Evolutionary conservation across 2,113 vertebrate genomes (phyloP), one percentile per base, ranked within the genome.

Genomic region (Rhadina sibilatrix): DNA sequence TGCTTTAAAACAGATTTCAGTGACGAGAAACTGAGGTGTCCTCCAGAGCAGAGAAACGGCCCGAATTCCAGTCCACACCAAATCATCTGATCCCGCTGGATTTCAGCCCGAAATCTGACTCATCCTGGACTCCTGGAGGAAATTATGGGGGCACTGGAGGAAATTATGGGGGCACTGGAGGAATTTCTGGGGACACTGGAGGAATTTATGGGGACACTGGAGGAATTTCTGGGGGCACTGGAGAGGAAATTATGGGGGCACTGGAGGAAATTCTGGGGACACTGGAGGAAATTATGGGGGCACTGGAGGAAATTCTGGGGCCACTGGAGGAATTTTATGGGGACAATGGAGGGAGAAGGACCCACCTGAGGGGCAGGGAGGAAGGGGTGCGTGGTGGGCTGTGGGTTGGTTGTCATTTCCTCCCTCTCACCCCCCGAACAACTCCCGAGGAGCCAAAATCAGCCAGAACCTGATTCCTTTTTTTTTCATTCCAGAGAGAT

Each of bases 321-420:
- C 12, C 47, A 47, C 47, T 47, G 47, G 47, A 23, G 47, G 47
- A 5, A 10, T n/a, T 50, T 50, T 27, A 5, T 50, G 49, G 49
- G 49, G 24, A 27, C 18, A 25, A 22, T 7, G 3, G 31, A 46
- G 79, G n/a, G 40, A 21, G 5, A 37, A 35, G 42, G 44, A 21
- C 3, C 11, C 1, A 0, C 10, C 50, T 20, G 6, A 21, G 31
- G 12, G 56, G 12, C 20, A 52, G 49, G 30, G 13, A 74, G 22
- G 38, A 30, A 66, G 28, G 44, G 0, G 4, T 14, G 7, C 35
- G 19, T 0, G 16, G 22, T 2, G 30, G 9, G 18, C 10, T 22
- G 0, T 3, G 65, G 28, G 44, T 2, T 30, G 24, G 3, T 57
- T 19, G 65, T 22, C 59, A 30, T 69, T 38, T 60, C 54, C 74